These are phyloP conservation scores for Calameuta filiformis DNA, from an alignment of 2,888 invertebrate species.

Conservation along the genomic window DNA sequence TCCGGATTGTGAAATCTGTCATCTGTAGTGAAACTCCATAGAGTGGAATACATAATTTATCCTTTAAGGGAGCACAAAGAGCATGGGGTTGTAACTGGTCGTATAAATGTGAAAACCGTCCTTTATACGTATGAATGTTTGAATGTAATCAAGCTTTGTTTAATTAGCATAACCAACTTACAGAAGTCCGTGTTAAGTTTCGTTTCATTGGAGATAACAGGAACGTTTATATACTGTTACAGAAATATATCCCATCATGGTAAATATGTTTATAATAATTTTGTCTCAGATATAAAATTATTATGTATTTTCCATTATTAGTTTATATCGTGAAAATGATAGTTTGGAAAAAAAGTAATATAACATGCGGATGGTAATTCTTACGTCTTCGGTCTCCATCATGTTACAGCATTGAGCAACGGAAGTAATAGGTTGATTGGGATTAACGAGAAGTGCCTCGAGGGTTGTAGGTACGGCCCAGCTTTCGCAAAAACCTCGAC, in stretches of 20 bases:
- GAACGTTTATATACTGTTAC: neutral
- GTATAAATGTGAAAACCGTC: neutral
- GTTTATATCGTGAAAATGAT: neutral
- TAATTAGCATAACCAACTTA: neutral
- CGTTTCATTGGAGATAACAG: neutral
- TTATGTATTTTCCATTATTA: neutral
- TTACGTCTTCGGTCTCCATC: constrained; percentile 87
- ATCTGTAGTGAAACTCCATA: neutral
- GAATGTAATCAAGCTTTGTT: neutral
- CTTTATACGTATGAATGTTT: neutral
- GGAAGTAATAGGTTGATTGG: constrained; percentile 77
- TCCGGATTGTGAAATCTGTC: neutral
- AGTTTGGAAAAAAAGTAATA: neutral
- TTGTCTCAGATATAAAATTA: neutral
- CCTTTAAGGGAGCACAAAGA: neutral
- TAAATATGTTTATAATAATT: too few relatives aligned
- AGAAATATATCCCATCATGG: too few relatives aligned
- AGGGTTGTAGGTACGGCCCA: constrained; percentile 83
- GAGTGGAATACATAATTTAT: neutral
- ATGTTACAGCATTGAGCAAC: constrained; percentile 91
- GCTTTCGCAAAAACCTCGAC: constrained; percentile 88
- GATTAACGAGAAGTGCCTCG: constrained; percentile 68
- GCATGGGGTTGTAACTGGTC: neutral
- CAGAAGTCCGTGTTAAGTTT: neutral
- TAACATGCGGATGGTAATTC: constrained; percentile 39